These are phyloP conservation scores for Petrocephalus schoutedeni DNA, from an alignment of 2,797 vertebrate genomes.

Conservation along the genomic window DNA sequence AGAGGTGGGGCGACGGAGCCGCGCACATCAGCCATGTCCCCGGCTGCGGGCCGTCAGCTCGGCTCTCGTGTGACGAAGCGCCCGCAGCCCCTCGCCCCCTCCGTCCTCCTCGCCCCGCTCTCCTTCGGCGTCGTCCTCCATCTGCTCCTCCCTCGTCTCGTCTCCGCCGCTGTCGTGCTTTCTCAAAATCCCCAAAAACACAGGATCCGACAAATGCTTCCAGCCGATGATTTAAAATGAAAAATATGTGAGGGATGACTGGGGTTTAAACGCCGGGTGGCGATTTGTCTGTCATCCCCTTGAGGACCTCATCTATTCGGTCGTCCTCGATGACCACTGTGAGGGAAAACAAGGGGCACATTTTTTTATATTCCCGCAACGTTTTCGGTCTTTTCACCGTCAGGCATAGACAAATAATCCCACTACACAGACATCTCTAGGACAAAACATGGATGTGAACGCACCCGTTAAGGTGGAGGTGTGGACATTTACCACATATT, in stretches of 20 bases:
- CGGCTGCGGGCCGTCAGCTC: slow-evolving; percentile 57
- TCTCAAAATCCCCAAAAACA: slow-evolving; percentile 70
- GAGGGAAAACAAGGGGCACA: background rate
- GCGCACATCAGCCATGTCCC: slow-evolving; percentile 49
- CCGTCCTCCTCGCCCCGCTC: slow-evolving; percentile 20
- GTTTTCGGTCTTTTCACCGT: background rate
- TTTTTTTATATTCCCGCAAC: background rate
- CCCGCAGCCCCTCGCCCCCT: slow-evolving; percentile 68
- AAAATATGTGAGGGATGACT: slow-evolving; percentile 68
- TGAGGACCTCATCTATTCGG: slow-evolving; percentile 97
- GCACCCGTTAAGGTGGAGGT: background rate
- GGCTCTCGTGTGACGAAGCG: slow-evolving; percentile 74
- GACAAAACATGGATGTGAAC: background rate
- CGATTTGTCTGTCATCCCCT: slow-evolving; percentile 96
- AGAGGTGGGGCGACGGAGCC: slow-evolving; percentile 57
- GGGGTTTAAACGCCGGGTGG: slow-evolving; percentile 86
- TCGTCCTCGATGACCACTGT: slow-evolving; percentile 98
- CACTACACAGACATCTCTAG: background rate
- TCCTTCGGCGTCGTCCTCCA: slow-evolving; percentile 43
- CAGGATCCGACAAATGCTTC: slow-evolving; percentile 81
- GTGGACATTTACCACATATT: background rate
- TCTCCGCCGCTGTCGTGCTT: slow-evolving; percentile 54
- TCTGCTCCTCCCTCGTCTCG: slow-evolving; percentile 47
- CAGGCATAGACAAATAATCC: background rate
- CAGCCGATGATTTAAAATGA: slow-evolving; percentile 76